phyloP scores from a whole-genome alignment of 2,113 vertebrate genomes.

The Tympanuchus pallidicinctus region DNA sequence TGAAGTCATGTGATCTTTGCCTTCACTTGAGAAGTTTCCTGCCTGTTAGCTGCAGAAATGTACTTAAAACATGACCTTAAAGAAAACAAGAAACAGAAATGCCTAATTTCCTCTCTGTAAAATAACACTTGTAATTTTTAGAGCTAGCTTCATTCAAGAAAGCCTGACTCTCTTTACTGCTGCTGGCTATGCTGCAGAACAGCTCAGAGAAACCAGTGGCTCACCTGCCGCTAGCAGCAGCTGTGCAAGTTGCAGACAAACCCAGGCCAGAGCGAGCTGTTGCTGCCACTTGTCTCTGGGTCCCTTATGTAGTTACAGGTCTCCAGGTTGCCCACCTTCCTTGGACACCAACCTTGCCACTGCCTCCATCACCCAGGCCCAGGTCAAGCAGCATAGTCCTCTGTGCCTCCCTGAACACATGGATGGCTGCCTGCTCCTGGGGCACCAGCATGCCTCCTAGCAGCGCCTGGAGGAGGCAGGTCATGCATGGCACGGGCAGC shows the following conservation, averaged over 20 bases:
- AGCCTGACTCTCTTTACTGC: neutral
- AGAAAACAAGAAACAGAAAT: neutral
- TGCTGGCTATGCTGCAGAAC: neutral
- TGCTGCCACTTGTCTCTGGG: neutral
- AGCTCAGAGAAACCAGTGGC: neutral
- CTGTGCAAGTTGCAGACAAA: neutral
- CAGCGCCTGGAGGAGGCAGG: neutral
- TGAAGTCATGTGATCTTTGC: neutral
- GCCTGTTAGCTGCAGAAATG: neutral
- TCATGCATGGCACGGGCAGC: accelerated
- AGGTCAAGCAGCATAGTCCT: neutral
- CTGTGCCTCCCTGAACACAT: neutral
- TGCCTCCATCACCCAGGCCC: neutral
- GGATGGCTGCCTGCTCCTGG: neutral
- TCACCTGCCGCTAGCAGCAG: neutral
- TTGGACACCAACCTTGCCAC: neutral
- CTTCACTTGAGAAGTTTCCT: neutral
- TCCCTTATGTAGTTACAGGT: neutral
- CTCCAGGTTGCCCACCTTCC: neutral
- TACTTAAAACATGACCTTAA: neutral
- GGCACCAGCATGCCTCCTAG: accelerated
- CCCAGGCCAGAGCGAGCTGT: neutral
- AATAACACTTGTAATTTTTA: neutral
- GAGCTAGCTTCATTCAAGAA: neutral
- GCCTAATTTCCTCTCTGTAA: accelerated